Evolutionary conservation across 2,888 invertebrate species (phyloP), one percentile per base, ranked within the genome.

Genomic region (Cerceris ruficornis): DNA sequence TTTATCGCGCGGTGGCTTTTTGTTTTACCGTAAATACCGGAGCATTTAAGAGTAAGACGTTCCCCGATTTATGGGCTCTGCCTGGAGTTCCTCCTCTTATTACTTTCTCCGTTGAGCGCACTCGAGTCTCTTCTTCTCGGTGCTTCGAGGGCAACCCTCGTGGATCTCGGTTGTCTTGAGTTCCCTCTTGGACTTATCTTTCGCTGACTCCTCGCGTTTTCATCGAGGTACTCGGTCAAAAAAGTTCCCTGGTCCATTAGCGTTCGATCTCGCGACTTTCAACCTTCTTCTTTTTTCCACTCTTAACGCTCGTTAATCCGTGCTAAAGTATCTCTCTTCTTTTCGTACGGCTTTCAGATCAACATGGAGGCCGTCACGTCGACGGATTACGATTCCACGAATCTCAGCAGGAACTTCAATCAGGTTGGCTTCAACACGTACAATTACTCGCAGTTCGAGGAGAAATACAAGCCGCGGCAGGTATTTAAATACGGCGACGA

Each of bases 321-420:
- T 28, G 2, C 28, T 28, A 28, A 28, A 28, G 28, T 28, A 28
- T 46, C 46, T 46, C 46, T 46, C 1, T 46, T 8, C 9, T 46
- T 11, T 8, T 46, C 11, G 9, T 1, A 46, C 6, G 2, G 50
- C n/a, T 78, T 93, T 6, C 92, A 94, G 94, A 93, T 94, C 82
- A 93, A 94, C 86, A 92, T 94, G 93, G 93, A 93, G 77, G 91
- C 93, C 50, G 93, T 94, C 72, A 93, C 93, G 70, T 93, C 93
- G 61, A 93, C 92, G 61, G 93, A 93, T 67, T 94, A 93, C 90
- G 90, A 92, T 62, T 89, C 92, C 39, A 90, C 92, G 68, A 89
- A 88, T 67, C 84, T 88, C 15, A 90, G 89, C 71, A 87, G 89
- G 9, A 91, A 90, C 74, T 89, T 88, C 77, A 91, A 91, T 77